Percentiles rank a stretch among this genome's conserved stretches.
These are phyloP conservation scores for Carabus problematicus DNA, from an alignment of 2,888 invertebrate genomes.

Conservation along the genomic window DNA sequence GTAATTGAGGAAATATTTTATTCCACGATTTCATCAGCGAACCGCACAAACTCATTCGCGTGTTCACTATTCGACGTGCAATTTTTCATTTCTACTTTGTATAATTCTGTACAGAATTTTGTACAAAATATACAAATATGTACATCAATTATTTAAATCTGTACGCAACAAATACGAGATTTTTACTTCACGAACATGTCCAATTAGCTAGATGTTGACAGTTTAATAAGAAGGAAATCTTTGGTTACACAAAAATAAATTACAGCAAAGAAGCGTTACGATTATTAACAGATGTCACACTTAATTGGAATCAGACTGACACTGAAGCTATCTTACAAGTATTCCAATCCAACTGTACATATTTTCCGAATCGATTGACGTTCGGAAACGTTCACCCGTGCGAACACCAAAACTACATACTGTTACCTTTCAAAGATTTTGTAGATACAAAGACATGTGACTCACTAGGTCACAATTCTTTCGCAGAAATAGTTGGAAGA, in stretches of 20 bases:
- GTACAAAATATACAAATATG: no score
- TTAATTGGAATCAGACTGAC: conserved; percentile 11
- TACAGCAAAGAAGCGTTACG: no score
- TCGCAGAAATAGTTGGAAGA: neutral
- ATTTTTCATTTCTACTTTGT: neutral
- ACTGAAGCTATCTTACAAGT: conserved; percentile 13
- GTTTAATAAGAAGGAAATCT: no score
- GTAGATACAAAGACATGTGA: neutral
- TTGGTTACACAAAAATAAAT: no score
- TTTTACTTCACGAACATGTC: no score
- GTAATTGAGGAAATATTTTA: conserved; percentile 37
- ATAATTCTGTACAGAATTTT: no score
- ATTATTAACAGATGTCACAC: no score
- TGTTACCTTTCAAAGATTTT: conserved; percentile 31
- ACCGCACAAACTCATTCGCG: neutral
- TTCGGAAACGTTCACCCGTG: conserved; percentile 31
- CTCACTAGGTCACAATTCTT: conserved; percentile 1
- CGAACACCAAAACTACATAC: conserved; percentile 40
- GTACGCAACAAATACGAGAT: no score
- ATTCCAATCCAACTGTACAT: conserved; percentile 39
- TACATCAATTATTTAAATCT: no score
- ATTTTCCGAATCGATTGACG: conserved; percentile 41
- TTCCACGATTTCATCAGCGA: neutral
- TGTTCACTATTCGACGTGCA: neutral
- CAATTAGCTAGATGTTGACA: no score